Percentiles rank a stretch among this genome's conserved stretches.
Conservation (phyloP, 2,113 vertebrate species). For the Kryptolebias marmoratus region DNA sequence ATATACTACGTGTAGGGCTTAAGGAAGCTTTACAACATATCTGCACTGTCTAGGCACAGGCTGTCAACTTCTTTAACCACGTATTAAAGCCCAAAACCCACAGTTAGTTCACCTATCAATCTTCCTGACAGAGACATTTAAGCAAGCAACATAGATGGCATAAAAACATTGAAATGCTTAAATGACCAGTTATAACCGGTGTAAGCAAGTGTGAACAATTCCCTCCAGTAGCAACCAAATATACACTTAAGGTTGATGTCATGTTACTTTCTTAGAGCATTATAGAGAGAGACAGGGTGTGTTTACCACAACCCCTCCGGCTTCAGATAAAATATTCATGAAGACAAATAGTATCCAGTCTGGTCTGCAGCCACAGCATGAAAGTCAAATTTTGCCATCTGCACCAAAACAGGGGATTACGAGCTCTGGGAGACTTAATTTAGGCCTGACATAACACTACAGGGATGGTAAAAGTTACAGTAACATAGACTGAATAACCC, state of each 20-base stretch:
- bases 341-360: constrained; percentile 74
- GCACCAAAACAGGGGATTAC: constrained; percentile 64
- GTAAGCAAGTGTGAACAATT: constrained; percentile 1
- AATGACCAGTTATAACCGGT: constrained; percentile 21
- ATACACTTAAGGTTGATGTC: constrained; percentile 32
- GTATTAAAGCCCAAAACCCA: constrained; percentile 9
- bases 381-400: constrained; percentile 68
- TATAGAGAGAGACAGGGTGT: constrained; percentile 61
- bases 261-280: constrained; percentile 56
- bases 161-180: constrained; percentile 23
- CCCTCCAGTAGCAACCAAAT: constrained; percentile 21
- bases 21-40: constrained; percentile 7
- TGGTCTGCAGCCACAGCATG: constrained; percentile 57
- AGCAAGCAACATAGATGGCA: constrained; percentile 30
- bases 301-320: constrained; percentile 68
- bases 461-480: constrained; percentile 23
- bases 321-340: constrained; percentile 79
- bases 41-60: constrained; percentile 12
- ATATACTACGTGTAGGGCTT: not conserved
- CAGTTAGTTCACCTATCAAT: constrained; percentile 25
- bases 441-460: constrained; percentile 30
- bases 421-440: constrained; percentile 50
- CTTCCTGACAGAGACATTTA: constrained; percentile 25
- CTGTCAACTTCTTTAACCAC: constrained; percentile 20
- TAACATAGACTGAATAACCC: not conserved